A percentile compares a stretch with the other conserved stretches of the same genome.
Conservation (phyloP, 2,888 invertebrate species). For the Drosophila subquinaria region DNA sequence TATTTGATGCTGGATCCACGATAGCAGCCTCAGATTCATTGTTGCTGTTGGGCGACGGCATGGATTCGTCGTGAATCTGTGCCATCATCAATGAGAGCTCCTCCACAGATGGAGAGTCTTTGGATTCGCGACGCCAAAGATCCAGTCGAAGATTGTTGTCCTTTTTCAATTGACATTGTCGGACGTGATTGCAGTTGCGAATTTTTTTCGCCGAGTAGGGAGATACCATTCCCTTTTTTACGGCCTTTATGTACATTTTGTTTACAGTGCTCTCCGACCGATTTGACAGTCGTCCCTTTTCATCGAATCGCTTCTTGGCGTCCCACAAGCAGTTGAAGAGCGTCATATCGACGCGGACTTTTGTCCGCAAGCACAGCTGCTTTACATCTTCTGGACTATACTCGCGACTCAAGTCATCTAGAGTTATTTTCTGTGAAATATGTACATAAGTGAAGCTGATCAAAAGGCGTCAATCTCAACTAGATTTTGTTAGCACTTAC, state of each 20-base stretch:
- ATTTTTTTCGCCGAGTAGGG: slow-evolving; percentile 46
- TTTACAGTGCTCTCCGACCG: slow-evolving; percentile 51
- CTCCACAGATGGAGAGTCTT: slow-evolving; percentile 2
- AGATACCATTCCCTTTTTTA: slow-evolving; percentile 43
- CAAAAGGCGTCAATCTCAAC: background rate
- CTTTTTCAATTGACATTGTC: slow-evolving; percentile 47
- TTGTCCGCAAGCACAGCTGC: slow-evolving; percentile 58
- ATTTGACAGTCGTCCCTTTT: slow-evolving; percentile 43
- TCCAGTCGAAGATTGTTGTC: slow-evolving; percentile 48
- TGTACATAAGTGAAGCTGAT: background rate
- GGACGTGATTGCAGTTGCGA: slow-evolving; percentile 17
- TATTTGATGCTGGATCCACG: background rate
- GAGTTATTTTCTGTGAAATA: slow-evolving; percentile 51
- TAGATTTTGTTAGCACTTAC: slow-evolving; percentile 28
- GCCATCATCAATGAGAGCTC: slow-evolving; percentile 2
- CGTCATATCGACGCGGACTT: slow-evolving; percentile 52
- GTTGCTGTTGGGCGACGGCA: no score
- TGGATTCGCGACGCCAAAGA: slow-evolving; percentile 28
- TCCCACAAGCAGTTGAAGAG: slow-evolving; percentile 55
- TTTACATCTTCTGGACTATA: slow-evolving; percentile 33
- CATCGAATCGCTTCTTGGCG: slow-evolving; percentile 47
- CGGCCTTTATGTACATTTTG: slow-evolving; percentile 56
- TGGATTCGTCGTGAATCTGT: slow-evolving; percentile 6
- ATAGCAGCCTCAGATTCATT: background rate
- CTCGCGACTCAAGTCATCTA: slow-evolving; percentile 48